Evolutionary conservation across 2,797 vertebrate species (phyloP).

Genomic region (Emydoidea blandingii): DNA sequence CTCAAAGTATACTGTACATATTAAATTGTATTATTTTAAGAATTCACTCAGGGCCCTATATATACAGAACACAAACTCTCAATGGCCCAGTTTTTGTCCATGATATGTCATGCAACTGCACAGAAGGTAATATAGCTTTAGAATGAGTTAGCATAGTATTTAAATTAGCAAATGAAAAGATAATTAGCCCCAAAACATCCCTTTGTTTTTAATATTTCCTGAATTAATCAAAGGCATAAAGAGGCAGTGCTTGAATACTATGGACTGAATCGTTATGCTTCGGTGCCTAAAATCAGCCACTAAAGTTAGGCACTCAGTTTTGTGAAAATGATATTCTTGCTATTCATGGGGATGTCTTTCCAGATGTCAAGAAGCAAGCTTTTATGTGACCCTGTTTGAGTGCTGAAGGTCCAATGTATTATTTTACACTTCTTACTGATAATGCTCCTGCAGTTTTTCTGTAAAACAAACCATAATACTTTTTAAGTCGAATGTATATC

Average conservation of each 20-base stretch:
- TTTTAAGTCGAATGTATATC: conserved; percentile 15
- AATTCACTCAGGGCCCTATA: not conserved
- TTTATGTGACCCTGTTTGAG: not conserved
- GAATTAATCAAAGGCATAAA: not conserved
- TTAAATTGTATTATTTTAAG: not conserved
- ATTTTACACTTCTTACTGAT: not conserved
- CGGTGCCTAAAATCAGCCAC: not conserved
- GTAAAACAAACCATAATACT: not conserved
- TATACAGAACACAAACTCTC: not conserved
- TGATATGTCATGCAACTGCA: not conserved
- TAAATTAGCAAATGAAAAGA: not conserved
- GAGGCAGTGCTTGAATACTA: not conserved
- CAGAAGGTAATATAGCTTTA: not conserved
- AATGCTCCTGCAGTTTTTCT: not conserved
- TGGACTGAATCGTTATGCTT: not conserved
- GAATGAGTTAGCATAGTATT: not conserved
- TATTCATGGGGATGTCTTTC: not conserved
- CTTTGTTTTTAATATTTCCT: not conserved
- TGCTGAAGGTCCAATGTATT: not conserved
- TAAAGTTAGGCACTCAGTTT: not conserved
- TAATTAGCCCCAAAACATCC: not conserved
- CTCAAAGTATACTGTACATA: not conserved
- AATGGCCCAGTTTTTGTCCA: not conserved
- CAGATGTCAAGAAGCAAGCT: not conserved
- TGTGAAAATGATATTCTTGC: not conserved